phyloP scores from a whole-genome alignment of 2,888 invertebrate genomes.

The Metacarcinus magister region DNA sequence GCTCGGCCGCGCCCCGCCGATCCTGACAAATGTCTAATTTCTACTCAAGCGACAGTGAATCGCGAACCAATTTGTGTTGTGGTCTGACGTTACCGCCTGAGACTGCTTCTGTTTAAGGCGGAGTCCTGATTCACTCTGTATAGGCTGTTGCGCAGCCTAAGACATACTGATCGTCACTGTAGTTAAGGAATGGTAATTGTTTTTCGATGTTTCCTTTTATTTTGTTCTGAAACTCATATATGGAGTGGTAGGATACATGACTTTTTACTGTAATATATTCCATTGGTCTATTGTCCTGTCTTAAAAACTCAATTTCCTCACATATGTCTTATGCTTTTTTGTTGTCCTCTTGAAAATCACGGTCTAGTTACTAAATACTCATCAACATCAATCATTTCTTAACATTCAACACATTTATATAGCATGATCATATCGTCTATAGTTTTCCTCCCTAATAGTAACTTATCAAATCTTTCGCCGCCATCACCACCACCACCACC shows the following conservation, averaged over 20 bases:
- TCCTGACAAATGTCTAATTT: conserved; percentile 77
- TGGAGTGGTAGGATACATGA: neutral
- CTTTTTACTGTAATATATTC: too few species aligned
- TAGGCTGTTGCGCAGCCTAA: neutral
- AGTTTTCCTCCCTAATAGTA: too few species aligned
- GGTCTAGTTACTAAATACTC: too few species aligned
- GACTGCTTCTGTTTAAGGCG: conserved; percentile 6
- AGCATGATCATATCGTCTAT: too few species aligned
- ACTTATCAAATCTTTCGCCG: too few species aligned
- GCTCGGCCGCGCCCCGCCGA: conserved; percentile 70
- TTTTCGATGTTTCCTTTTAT: neutral
- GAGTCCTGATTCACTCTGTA: neutral
- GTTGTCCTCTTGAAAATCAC: too few species aligned
- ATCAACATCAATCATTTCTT: too few species aligned
- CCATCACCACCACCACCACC: too few species aligned
- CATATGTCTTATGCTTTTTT: too few species aligned
- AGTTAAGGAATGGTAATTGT: neutral
- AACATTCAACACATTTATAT: too few species aligned
- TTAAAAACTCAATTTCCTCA: too few species aligned
- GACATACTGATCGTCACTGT: neutral
- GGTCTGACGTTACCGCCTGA: conserved; percentile 15
- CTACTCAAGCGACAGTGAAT: conserved; percentile 74
- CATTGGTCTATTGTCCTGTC: too few species aligned
- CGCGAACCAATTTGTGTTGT: conserved; percentile 76
- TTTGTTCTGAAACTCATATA: neutral